Evolutionary conservation across 1,140 invertebrate species (phyloP).

Genomic region (Globodera ellingtonae): DNA sequence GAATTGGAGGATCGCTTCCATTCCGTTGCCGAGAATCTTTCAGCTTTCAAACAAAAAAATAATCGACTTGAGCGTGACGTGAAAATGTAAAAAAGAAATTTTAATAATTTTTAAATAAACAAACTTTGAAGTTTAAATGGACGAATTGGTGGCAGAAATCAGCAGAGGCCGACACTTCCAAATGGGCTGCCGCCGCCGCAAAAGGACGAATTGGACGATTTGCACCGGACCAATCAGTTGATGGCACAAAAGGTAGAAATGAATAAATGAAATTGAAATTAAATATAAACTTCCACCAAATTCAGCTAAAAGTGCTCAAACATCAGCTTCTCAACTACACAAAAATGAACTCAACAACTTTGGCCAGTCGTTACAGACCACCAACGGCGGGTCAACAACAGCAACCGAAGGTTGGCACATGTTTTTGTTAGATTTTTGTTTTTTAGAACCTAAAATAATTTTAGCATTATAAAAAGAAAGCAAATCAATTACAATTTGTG

Average conservation of each 20-base stretch:
- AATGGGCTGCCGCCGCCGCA: not conserved
- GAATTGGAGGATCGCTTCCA: conserved; percentile 44
- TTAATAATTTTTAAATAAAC: not conserved
- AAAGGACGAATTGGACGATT: conserved; percentile 20
- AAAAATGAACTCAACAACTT: not conserved
- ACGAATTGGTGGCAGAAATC: conserved; percentile 1
- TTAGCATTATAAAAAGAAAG: no score
- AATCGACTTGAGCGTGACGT: conserved; percentile 38
- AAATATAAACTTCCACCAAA: no score
- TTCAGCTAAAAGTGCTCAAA: conserved; percentile 28
- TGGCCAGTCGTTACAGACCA: not conserved
- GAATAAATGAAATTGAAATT: not conserved
- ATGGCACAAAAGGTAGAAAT: conserved; percentile 21
- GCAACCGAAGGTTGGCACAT: not conserved
- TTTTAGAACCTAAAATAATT: no score
- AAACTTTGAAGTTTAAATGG: conserved; percentile 20
- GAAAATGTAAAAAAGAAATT: conserved; percentile 21
- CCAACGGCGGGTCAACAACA: not conserved
- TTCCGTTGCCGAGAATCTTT: conserved; percentile 29
- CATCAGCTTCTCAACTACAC: conserved; percentile 30
- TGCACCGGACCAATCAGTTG: conserved; percentile 24
- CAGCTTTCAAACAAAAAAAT: conserved; percentile 30
- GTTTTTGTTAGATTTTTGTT: no score
- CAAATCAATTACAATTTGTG: no score
- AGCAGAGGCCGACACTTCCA: not conserved